Percentiles rank a stretch among this genome's conserved stretches.
phyloP scores from a whole-genome alignment of 2,797 vertebrate species.

The Onychomys torridus region DNA sequence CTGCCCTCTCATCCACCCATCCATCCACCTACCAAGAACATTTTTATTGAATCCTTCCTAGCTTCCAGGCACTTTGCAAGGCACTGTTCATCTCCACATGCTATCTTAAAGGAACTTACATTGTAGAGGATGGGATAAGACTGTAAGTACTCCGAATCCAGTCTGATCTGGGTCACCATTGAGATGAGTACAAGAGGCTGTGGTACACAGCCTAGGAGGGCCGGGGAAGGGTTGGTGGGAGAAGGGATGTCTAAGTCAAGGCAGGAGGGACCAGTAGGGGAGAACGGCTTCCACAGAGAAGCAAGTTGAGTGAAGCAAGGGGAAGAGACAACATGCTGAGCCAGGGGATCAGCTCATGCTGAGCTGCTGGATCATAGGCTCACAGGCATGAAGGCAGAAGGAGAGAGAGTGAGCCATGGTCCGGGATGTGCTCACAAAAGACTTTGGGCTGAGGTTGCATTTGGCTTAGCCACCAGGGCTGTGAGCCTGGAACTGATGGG shows the following conservation, averaged over 20 bases:
- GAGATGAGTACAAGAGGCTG: background rate
- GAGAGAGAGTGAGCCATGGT: too few species aligned
- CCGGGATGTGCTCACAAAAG: background rate
- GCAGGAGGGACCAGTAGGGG: background rate
- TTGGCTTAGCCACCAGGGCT: background rate
- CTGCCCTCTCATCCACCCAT: background rate
- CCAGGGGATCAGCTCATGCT: too few species aligned
- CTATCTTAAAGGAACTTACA: background rate
- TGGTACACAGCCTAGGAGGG: background rate
- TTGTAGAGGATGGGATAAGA: background rate
- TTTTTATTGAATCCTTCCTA: background rate
- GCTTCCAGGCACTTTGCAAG: background rate
- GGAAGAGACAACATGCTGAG: background rate
- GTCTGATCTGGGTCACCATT: accelerated
- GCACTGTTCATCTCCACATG: background rate
- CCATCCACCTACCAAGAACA: background rate
- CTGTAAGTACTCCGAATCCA: background rate
- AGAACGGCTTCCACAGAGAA: background rate
- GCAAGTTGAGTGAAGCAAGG: background rate
- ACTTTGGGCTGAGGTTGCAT: background rate
- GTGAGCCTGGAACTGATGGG: background rate
- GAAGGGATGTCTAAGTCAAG: accelerated
- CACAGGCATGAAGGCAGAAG: background rate
- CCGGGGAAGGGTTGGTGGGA: background rate
- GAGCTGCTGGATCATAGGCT: too few species aligned